phyloP scores from a whole-genome alignment of 2,797 vertebrate genomes.

The Molossus molossus region DNA sequence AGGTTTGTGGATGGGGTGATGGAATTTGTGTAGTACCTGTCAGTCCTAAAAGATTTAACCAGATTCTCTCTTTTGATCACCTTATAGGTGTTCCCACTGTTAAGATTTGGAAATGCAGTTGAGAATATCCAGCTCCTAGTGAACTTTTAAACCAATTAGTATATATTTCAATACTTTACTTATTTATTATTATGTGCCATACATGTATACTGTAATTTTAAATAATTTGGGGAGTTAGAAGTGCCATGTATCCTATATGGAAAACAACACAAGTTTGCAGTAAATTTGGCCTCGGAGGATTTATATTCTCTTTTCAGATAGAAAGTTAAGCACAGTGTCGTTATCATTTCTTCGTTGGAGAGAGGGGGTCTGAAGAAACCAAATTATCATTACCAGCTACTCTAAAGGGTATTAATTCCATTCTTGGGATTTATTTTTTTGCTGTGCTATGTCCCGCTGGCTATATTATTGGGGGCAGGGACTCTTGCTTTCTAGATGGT shows the following conservation, averaged over 20 bases:
- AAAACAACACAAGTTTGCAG: not conserved
- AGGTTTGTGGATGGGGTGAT: slow-evolving; percentile 1
- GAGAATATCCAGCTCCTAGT: not conserved
- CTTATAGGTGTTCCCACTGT: not conserved
- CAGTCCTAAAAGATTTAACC: slow-evolving; percentile 22
- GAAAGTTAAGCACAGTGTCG: not conserved
- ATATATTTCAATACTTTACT: not conserved
- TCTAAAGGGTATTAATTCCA: slow-evolving; percentile 20
- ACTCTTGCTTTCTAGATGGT: not conserved
- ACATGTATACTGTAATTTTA: not conserved
- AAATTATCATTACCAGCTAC: not conserved
- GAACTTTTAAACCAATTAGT: slow-evolving; percentile 40
- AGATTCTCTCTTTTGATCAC: not conserved
- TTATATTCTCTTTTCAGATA: not conserved
- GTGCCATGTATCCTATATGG: not conserved
- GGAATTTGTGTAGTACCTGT: slow-evolving; percentile 32
- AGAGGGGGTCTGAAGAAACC: not conserved
- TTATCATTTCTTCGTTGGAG: not conserved
- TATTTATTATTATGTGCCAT: not conserved
- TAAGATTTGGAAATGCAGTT: slow-evolving; percentile 38
- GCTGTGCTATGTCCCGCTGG: not conserved
- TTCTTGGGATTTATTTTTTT: slow-evolving; percentile 50
- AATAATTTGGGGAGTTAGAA: slow-evolving; percentile 2
- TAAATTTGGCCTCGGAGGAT: not conserved
- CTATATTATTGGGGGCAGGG: not conserved